These are phyloP conservation scores for Halesus radiatus DNA, from an alignment of 1,140 invertebrate genomes.

Conservation along the genomic window DNA sequence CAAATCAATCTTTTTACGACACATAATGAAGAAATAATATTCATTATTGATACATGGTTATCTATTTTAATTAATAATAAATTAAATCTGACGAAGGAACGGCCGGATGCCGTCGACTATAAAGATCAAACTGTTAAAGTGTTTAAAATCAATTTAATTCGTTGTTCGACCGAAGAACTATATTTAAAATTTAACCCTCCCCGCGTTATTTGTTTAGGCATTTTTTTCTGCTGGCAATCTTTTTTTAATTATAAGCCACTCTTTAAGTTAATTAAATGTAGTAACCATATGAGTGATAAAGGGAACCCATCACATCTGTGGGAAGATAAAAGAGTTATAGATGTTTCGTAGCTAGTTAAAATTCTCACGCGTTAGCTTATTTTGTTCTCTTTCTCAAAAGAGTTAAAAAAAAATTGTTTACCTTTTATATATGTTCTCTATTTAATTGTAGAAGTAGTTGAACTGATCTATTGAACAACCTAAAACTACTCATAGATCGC, in stretches of 20 bases:
- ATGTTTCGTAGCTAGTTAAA: neutral
- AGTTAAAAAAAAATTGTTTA: too few species aligned
- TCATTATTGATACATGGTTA: neutral
- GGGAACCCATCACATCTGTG: neutral
- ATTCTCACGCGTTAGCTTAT: too few species aligned
- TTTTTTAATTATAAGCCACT: conserved; percentile 26
- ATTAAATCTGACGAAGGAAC: neutral
- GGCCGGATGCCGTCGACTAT: neutral
- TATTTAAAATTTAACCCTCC: neutral
- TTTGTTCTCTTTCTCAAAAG: too few species aligned
- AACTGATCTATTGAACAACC: too few species aligned
- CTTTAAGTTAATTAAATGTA: conserved; percentile 30
- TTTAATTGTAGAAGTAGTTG: too few species aligned
- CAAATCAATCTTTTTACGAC: neutral
- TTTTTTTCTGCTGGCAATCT: conserved; percentile 15
- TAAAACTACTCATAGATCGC: too few species aligned
- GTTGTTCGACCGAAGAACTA: neutral
- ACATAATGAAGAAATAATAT: neutral
- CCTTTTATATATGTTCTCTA: too few species aligned
- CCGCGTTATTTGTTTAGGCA: conserved; percentile 13
- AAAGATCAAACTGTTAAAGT: conserved; percentile 19
- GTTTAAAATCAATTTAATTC: conserved; percentile 30
- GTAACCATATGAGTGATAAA: neutral
- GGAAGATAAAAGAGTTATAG: neutral
- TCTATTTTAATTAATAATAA: neutral